Conservation (phyloP, 2,113 vertebrate species). For the Protobothrops mucrosquamatus region DNA sequence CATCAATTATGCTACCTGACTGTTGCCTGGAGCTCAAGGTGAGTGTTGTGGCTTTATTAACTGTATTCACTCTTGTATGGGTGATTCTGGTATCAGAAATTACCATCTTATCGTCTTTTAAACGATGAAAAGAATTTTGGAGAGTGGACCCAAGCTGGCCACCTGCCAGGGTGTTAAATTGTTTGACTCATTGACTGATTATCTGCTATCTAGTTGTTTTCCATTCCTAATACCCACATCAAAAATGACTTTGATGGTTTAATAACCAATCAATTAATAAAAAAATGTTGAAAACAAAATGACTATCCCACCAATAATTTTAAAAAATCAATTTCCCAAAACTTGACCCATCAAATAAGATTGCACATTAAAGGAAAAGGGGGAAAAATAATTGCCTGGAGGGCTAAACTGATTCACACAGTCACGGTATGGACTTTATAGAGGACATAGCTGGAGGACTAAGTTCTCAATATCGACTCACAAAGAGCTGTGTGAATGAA, state of each 20-base stretch:
- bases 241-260: not conserved
- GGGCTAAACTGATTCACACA: not conserved
- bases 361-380: not conserved
- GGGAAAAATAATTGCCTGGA: not conserved
- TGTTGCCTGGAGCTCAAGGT: not conserved
- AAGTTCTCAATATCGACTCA: not conserved
- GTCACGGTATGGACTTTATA: not conserved
- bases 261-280: not conserved
- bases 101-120: not conserved
- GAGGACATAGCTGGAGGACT: not conserved
- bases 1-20: not conserved
- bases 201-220: not conserved
- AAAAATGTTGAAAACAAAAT: not conserved
- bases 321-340: not conserved
- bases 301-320: not conserved
- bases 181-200: not conserved
- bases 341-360: not conserved
- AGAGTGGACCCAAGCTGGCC: not conserved
- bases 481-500: not conserved
- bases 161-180: not conserved
- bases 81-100: not conserved
- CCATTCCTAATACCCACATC: not conserved
- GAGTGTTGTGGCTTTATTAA: not conserved
- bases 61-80: not conserved
- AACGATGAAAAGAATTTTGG: not conserved